Conservation (phyloP, 1,140 invertebrate species). For the Agrypnia vestita region DNA sequence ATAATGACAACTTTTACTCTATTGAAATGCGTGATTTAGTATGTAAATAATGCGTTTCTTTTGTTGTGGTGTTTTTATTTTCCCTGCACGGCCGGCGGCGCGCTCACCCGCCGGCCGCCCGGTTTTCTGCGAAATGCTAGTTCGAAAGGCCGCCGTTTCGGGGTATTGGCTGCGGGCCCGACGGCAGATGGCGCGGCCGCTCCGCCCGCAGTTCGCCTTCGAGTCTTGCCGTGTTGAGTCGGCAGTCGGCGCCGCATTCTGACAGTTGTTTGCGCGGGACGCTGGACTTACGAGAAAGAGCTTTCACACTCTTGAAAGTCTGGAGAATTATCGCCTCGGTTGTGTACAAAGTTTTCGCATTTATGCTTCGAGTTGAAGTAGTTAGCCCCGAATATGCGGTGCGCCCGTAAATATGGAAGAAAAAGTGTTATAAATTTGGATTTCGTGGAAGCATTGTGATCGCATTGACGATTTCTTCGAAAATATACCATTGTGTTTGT, state of each 20-base stretch:
- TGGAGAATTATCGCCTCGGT: conserved; percentile 13
- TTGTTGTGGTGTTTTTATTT: conserved; percentile 10
- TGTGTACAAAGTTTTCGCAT: not conserved
- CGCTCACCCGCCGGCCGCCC: not conserved
- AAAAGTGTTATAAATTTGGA: conserved; percentile 11
- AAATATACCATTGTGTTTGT: conserved; percentile 23
- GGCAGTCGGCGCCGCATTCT: not conserved
- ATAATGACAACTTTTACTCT: not conserved
- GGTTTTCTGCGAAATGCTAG: conserved; percentile 36
- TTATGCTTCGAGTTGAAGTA: not conserved
- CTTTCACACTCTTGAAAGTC: conserved; percentile 8
- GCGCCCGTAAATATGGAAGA: not conserved
- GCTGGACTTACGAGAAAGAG: not conserved
- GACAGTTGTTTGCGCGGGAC: conserved; percentile 25
- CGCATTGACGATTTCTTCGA: not conserved
- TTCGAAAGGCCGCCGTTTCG: conserved; percentile 42
- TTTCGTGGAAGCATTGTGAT: conserved; percentile 3
- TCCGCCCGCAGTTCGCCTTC: not conserved
- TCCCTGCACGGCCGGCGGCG: not conserved
- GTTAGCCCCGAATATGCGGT: not conserved
- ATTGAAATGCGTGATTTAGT: not conserved
- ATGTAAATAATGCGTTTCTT: conserved; percentile 5
- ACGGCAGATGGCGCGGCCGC: conserved; percentile 35
- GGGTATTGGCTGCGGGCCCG: conserved; percentile 28
- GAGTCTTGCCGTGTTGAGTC: not conserved